Base-by-base conservation (phyloP, 2,888 invertebrate genomes). In the Scelioninae gen. 2 region DNA sequence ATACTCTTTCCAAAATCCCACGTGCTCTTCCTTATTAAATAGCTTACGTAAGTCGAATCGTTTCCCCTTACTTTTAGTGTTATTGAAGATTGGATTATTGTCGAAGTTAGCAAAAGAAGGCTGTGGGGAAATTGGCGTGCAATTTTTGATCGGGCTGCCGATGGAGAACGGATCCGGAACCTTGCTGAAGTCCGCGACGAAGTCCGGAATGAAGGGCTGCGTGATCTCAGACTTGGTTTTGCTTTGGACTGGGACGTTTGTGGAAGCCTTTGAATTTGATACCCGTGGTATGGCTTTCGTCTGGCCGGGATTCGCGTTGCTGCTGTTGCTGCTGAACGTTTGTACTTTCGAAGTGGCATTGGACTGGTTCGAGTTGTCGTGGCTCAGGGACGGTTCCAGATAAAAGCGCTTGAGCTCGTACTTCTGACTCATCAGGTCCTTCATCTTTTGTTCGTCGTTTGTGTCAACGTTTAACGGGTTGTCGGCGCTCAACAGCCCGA, bases 361-460 rank as follows among this genome's bases (percentile, higher is more conserved):
- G 9, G 37, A 79, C 77, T 41, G 75, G 61, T 72, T 78, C 63
- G 48, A 58, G 52, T 48, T 53, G 7, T 74, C 75, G 71, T 81
- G 83, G 16, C 77, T 80, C 73, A 82, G 69, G 28, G 82, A 80
- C 25, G 85, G 85, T 74, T 86, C 86, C 28, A 86, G 77, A 76
- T 88, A 89, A 78, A 90, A 93, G 84, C 96, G 91, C 85, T 96
- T 96, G 83, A 93, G 91, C 86, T 98, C 98, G 85, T 98, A 98
- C 87, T 97, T 98, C 83, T 96, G 93, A 58, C 93, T 90, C 95
- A 97, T 96, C 82, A 96, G 92, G 87, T 97, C 96, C 85, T 93
- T 93, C 82, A 97, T 93, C 86, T 94, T 92, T 87, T 95, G 94
- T 87, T 96, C 96, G 83, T 96, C 96, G 81, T 92, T 92, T 76